Conservation (phyloP, 2,113 vertebrate species). For the Onychorhynchus coronatus region DNA sequence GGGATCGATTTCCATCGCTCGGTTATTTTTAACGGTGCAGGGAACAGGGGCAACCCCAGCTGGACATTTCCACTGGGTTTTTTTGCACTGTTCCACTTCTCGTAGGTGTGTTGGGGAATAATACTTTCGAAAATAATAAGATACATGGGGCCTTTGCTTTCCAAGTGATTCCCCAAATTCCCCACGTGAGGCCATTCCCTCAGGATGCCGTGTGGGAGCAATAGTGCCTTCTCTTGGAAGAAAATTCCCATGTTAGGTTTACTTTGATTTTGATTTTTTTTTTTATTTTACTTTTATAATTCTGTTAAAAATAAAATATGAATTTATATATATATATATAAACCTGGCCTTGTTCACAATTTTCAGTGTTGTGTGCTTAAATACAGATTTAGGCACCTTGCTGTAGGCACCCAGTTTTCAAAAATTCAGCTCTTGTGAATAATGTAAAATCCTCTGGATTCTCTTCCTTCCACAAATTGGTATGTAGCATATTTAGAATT, state of each 20-base stretch:
- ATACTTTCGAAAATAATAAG: neutral
- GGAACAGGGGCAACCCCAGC: fast-evolving
- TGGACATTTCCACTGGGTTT: neutral
- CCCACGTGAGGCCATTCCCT: neutral
- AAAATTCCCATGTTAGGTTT: neutral
- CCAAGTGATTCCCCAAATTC: neutral
- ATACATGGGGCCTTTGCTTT: neutral
- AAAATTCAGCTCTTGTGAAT: neutral
- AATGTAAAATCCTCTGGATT: constrained; percentile 14
- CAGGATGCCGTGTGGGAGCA: neutral
- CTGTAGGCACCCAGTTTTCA: neutral
- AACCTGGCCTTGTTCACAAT: neutral
- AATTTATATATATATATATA: neutral
- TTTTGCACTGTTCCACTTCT: neutral
- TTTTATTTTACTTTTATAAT: neutral
- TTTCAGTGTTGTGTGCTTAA: neutral
- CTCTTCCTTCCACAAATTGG: neutral
- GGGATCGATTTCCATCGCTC: neutral
- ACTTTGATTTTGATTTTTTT: neutral
- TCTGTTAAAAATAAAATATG: neutral
- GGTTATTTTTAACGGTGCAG: neutral
- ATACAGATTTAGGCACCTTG: neutral
- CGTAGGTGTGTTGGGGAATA: neutral
- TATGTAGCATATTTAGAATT: neutral
- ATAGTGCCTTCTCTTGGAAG: neutral